Evolutionary conservation across 2,797 vertebrate species (phyloP), one percentile per base, ranked within the genome.

Genomic region (Microctenopoma lineatum): DNA sequence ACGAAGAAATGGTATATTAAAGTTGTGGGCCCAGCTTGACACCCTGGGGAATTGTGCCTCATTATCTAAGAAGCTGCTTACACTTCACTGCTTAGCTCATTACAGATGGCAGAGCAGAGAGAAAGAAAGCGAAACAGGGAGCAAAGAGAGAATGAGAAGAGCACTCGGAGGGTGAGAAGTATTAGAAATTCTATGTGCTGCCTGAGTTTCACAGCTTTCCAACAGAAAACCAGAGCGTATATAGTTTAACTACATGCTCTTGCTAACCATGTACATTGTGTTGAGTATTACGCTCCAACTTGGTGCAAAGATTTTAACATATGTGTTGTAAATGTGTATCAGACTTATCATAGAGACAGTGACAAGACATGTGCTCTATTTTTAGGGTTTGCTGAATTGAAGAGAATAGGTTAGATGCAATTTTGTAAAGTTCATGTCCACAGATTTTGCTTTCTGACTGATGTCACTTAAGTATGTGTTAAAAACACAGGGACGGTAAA

Each of bases 41-140:
- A 86, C 82, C 77, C 79, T 5, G 14, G 85, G 83, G 84, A 78
- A 78, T 67, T 50, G 78, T 72, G 87, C 81, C 90, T 93, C 92
- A 93, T 94, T 93, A 93, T 90, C 85, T 86, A 79, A 86, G 90
- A 90, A 85, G 83, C 87, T 90, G 83, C 88, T 87, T 90, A 83
- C 85, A 86, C 87, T 90, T 87, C 78, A 82, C 81, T 86, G 87
- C 89, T 86, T 86, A 86, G 81, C 89, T 92, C 90, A 90, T 93
- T 93, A 91, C 80, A 79, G 87, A 90, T 87, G 87, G 80, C 57
- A 44, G 65, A 69, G 71, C 56, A 68, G 47, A 61, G 16, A 56
- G 59, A 65, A 41, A 70, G 63, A 71, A 51, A 21, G 21, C 21
- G 21, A 21, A 21, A 21, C 21, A 21, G 21, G 21, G 21, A 21